Base-by-base conservation (phyloP, 2,797 vertebrate species). In the Nyctibius grandis region DNA sequence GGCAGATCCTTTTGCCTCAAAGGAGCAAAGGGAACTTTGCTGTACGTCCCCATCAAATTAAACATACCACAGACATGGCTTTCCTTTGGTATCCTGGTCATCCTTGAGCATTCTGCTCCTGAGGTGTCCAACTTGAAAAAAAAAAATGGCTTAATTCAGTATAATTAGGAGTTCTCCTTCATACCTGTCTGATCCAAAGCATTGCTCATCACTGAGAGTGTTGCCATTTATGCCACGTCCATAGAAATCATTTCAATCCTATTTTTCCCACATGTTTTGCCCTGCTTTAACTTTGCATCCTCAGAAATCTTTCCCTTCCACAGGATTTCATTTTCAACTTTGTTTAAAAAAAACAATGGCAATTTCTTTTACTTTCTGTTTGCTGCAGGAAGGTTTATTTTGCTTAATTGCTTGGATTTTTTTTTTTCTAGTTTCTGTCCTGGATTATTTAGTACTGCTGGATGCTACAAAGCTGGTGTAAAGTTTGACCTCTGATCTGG, bases 261-360 rank as follows among this genome's bases (percentile, higher is more conserved):
- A 0, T 38, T 91, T 74, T 65, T 15, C 34, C 40, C 17, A 0
- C 4, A 2, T 22, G 5, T 3, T 61, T 63, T 53, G 12, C 16
- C 69, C 57, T 45, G 34, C 23, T 65, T 80, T 50, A 42, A 9
- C 59, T 73, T 44, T n/a, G 59, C 36, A 23, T 45, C 54, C 38
- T 50, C 67, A 47, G 65, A 36, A 72, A 76, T 1, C 23, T 51
- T 86, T 57, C 11, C 22, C 12, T 82, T 63, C 36, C 44, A 22
- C 4, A 17, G 65, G 31, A 42, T 74, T 91, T 76, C 0, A 14
- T 81, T 88, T 78, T 56, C 12, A 81, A 28, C 25, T 83, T 67
- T 26, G 18, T 44, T 15, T 53, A 9, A 51, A 50, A 53, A 47
- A 36, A 31, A 20, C 9, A 61, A 23, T 1, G 15, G 4, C 16